Evolutionary conservation across 2,113 vertebrate genomes (phyloP).

Genomic region (Sylvilagus bachmani): DNA sequence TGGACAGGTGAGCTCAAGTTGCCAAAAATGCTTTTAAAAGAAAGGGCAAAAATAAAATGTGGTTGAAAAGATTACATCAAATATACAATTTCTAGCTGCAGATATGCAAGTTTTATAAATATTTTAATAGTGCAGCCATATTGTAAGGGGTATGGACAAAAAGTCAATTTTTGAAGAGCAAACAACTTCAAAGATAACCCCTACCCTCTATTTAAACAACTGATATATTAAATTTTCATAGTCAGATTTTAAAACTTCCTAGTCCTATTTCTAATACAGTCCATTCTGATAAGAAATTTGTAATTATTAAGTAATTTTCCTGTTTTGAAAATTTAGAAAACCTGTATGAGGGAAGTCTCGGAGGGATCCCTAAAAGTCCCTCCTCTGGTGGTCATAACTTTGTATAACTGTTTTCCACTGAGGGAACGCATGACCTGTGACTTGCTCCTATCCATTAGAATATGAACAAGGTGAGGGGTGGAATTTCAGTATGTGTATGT

Average conservation of each 20-base stretch:
- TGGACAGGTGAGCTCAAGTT: not conserved
- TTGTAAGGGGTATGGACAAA: not conserved
- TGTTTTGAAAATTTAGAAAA: not conserved
- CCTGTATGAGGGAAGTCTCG: not conserved
- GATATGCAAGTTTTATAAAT: constrained; percentile 58
- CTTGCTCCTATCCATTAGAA: not conserved
- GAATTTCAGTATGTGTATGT: not conserved
- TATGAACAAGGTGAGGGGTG: not conserved
- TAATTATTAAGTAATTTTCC: not conserved
- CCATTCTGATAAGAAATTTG: not conserved
- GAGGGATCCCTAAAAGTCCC: fast-evolving
- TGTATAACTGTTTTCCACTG: fast-evolving
- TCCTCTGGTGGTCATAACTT: not conserved
- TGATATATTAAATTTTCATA: not conserved
- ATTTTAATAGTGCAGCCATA: constrained; percentile 35
- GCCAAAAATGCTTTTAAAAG: constrained; percentile 81
- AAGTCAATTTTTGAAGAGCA: not conserved
- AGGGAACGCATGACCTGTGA: not conserved
- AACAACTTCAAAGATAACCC: not conserved
- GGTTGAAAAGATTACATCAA: constrained; percentile 50
- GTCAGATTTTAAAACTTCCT: constrained; percentile 11
- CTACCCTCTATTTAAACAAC: not conserved
- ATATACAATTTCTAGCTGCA: constrained; percentile 48
- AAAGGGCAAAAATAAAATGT: constrained; percentile 58
- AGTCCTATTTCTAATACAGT: not conserved